Evolutionary conservation across 2,888 invertebrate genomes (phyloP), one percentile per base, ranked within the genome.

Genomic region (Germaria angustata): DNA sequence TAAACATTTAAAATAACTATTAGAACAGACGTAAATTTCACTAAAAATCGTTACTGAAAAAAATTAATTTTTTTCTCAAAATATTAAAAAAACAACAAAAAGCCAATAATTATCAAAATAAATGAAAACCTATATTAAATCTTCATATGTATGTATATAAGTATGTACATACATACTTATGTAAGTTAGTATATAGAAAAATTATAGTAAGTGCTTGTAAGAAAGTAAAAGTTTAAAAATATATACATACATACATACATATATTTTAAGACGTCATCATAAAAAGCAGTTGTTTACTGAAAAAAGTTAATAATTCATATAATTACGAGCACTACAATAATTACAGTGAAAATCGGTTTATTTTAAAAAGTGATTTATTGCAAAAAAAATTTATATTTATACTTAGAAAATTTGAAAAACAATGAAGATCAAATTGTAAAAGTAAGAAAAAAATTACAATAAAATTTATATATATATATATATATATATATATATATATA

Each of bases 281-380:
- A 15, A 22, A 20, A 46, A 2, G 20, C 11, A 51, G n/a, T 32
- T 20, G 6, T 13, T 34, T 51, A 17, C 17, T 53, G 3, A 53
- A 68, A 51, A 68, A 51, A 51, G 15, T 24, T 39, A 36, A 11
- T 39, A 15, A 24, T 20, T 11, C 28, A 24, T 39, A 41, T 24
- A 39, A 28, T 66, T 24, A 51, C 17, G 1, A 15, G 7, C 28
- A 39, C 36, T 68, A 39, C 9, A 66, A 36, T 36, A 66, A 49
- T 46, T 65, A 34, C 39, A 65, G 20, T 36, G 68, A 68, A 68
- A 39, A 68, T 68, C 68, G 53, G 28, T 53, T 68, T 20, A 46
- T 20, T 15, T 5, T 3, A 2, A 34, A 22, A 55, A 17, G 13
- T 41, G 15, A 28, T 53, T 44, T 44, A 17, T 17, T 46, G 13